phyloP scores from a whole-genome alignment of 2,888 invertebrate genomes.

The Tetanocera ferruginea region DNA sequence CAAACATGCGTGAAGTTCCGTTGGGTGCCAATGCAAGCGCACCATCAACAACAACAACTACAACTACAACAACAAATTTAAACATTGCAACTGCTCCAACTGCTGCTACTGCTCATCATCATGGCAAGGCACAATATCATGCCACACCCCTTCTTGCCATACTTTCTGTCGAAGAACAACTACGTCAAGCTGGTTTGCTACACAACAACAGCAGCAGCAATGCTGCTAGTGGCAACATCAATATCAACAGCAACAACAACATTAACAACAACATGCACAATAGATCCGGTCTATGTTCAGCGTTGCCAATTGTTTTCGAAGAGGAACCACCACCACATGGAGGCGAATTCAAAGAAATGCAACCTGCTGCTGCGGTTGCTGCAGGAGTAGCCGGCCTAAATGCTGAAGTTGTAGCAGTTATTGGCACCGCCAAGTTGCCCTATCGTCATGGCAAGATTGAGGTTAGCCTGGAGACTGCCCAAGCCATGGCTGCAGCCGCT shows the following conservation, averaged over 20 bases:
- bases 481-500: constrained; percentile 63
- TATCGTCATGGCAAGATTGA: constrained; percentile 64
- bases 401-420: constrained; percentile 17
- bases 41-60: constrained; percentile 17
- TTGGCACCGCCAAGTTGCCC: constrained; percentile 55
- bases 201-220: constrained; percentile 36
- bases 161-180: constrained; percentile 54
- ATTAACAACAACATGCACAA: constrained; percentile 37
- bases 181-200: constrained; percentile 56
- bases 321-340: constrained; percentile 48
- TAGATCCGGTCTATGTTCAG: constrained; percentile 42
- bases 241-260: constrained; percentile 33
- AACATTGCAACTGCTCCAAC: constrained; percentile 1
- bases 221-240: constrained; percentile 21
- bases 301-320: constrained; percentile 56
- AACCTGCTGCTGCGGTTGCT: not conserved
- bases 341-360: constrained; percentile 49
- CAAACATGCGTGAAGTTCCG: constrained; percentile 54
- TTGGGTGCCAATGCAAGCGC: constrained; percentile 49
- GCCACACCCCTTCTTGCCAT: not conserved
- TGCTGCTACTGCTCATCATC: not conserved
- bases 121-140: not conserved
- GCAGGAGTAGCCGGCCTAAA: not conserved
- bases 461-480: constrained; percentile 63
- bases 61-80: constrained; percentile 12